Base-by-base conservation (phyloP, 2,113 vertebrate species). In the Hiodon tergisus region DNA sequence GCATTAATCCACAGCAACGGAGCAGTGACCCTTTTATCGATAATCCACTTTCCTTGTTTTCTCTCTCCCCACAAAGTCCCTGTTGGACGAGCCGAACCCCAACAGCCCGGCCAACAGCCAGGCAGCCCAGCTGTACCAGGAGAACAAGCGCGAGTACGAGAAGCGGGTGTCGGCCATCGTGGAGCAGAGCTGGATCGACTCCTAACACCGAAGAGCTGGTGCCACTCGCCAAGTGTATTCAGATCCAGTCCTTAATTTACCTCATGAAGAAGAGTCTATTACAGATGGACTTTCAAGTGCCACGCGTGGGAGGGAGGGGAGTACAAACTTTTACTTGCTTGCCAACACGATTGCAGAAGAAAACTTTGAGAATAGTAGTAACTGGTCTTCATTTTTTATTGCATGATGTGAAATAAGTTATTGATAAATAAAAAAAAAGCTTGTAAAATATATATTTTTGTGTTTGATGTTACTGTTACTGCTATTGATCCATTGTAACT, bases 331-430 rank as follows among this genome's bases (percentile, higher is more conserved):
- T 73, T 74, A 76, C 81, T 75, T 81, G 85, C 83, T 88, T 84
- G 74, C 78, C 75, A 74, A 81, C 74, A 78, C 76, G 76, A 85
- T 85, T 88, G 82, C 88, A 90, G 80, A 57, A 47, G 86, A 87
- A 88, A 85, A 88, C 80, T 88, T 90, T 90, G 89, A 94, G 87
- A 91, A 11, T 93, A 90, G 89, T 92, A 94, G 88, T 95, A 89
- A 88, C 93, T 92, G 80, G 85, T 85, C 87, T 74, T 74, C 66
- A 90, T 85, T 94, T 94, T 94, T 86, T 84, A 94, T 93, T 97
- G 95, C 94, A 97, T 98, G 94, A 91, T 95, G 90, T 95, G 93
- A 94, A 92, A 92, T 96, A 97, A 98, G 93, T 98, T 97, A 98
- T 98, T 98, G 93, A 93, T 96, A 89, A 92, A 93, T 89, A 94